phyloP scores from a whole-genome alignment of 2,113 vertebrate genomes.

The Lagopus muta region DNA sequence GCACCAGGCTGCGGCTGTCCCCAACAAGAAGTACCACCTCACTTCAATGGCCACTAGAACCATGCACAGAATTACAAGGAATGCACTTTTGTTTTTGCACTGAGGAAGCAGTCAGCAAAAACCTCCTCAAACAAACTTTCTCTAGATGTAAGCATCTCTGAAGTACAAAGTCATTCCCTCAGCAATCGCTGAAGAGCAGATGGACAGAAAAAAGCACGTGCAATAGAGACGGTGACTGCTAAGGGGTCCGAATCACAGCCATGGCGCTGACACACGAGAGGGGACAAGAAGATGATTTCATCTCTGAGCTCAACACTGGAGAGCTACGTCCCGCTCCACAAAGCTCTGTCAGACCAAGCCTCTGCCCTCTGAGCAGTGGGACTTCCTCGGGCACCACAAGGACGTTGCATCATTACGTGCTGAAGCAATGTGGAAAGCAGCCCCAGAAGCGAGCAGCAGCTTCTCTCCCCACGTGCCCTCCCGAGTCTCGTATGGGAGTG shows the following conservation, averaged over 20 bases:
- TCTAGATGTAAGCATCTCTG: background rate
- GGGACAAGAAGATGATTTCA: background rate
- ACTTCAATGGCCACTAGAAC: background rate
- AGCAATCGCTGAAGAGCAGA: constrained; percentile 28
- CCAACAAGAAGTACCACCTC: background rate
- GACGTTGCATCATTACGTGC: constrained; percentile 23
- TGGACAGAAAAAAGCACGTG: constrained; percentile 2
- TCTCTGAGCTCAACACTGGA: constrained; percentile 11
- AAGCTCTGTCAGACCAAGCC: constrained; percentile 8
- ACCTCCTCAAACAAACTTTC: background rate
- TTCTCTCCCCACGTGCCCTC: constrained; percentile 22
- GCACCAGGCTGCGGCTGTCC: background rate
- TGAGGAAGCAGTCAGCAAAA: background rate
- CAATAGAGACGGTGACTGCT: background rate
- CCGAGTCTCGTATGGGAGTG: background rate
- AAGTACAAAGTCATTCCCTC: background rate
- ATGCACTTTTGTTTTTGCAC: background rate
- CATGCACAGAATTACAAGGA: background rate
- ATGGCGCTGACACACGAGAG: background rate
- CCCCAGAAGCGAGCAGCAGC: constrained; percentile 67
- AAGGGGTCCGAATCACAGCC: background rate
- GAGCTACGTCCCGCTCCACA: background rate
- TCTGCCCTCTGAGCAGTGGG: background rate
- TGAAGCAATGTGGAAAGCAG: constrained; percentile 73
- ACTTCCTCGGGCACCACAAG: background rate